Percentiles rank a stretch among this genome's conserved stretches.
Evolutionary conservation across 2,888 invertebrate species (phyloP).

Genomic region (Charanyca ferruginea): DNA sequence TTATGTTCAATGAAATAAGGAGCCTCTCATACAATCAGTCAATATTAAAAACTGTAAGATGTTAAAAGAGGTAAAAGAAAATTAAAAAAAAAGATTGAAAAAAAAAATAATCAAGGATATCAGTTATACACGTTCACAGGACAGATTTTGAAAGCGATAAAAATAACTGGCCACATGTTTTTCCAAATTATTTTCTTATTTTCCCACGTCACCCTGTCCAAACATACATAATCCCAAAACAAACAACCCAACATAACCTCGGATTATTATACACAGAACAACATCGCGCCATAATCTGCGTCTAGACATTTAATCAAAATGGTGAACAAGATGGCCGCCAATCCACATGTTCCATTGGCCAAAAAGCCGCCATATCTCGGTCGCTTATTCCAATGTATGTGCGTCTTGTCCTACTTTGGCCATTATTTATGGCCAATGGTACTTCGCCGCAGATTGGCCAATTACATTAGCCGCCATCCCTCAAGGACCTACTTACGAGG

Average conservation of each 20-base stretch:
- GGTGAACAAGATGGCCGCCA: slow-evolving; percentile 41
- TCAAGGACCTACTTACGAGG: slow-evolving; percentile 59
- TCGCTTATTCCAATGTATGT: slow-evolving; percentile 65
- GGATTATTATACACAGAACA: slow-evolving; percentile 40
- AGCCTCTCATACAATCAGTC: not conserved
- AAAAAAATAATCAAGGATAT: not conserved
- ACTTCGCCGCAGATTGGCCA: slow-evolving; percentile 67
- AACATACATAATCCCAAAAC: slow-evolving; percentile 15
- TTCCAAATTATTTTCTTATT: not conserved
- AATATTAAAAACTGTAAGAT: not conserved
- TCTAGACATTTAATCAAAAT: slow-evolving; percentile 62
- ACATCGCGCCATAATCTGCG: slow-evolving; percentile 34
- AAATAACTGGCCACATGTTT: not conserved
- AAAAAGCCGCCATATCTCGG: slow-evolving; percentile 61
- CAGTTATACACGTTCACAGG: not conserved
- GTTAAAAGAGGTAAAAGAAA: too few species aligned
- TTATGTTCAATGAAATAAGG: not conserved
- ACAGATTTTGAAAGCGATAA: not conserved
- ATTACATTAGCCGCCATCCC: slow-evolving; percentile 67
- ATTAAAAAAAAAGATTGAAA: too few species aligned
- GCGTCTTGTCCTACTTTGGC: slow-evolving; percentile 63
- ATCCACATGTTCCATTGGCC: slow-evolving; percentile 36
- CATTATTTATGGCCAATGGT: slow-evolving; percentile 66
- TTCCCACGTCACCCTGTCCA: not conserved
- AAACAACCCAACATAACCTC: slow-evolving; percentile 24